Conservation (phyloP, 2,888 invertebrate genomes). For the Agrochola litura region DNA sequence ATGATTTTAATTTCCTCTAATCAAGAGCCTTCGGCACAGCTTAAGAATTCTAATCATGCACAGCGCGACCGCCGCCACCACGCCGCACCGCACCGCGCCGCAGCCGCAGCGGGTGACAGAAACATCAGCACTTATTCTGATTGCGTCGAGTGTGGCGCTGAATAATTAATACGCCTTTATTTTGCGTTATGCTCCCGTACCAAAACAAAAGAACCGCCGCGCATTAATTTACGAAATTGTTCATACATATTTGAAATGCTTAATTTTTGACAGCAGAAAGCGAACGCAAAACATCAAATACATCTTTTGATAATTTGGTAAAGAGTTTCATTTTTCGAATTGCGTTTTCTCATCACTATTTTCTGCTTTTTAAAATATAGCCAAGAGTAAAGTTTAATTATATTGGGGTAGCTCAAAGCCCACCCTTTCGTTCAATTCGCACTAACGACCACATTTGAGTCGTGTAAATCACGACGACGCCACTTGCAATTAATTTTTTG, state of each 20-base stretch:
- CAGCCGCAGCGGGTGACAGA: conserved; percentile 85
- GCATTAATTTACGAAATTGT: conserved; percentile 84
- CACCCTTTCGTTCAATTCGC: conserved; percentile 85
- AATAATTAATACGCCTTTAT: conserved; percentile 90
- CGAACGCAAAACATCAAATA: conserved; percentile 45
- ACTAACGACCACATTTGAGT: conserved; percentile 88
- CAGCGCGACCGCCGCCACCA: conserved; percentile 70
- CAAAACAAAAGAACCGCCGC: conserved; percentile 84
- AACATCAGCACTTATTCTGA: conserved; percentile 91
- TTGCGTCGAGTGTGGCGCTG: conserved; percentile 90
- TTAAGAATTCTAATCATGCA: conserved; percentile 91
- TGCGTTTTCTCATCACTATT: conserved; percentile 31
- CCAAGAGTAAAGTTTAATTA: conserved; percentile 83
- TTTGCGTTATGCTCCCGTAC: conserved; percentile 81
- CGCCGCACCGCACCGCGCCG: conserved; percentile 64
- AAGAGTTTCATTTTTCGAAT: conserved; percentile 56
- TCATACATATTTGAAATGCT: conserved; percentile 68
- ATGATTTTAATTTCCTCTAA: conserved; percentile 91
- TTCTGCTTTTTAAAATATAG: conserved; percentile 72
- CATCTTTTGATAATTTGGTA: conserved; percentile 47
- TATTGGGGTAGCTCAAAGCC: conserved; percentile 79
- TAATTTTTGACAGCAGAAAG: conserved; percentile 66
- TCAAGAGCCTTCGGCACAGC: conserved; percentile 90
- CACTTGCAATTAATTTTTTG: conserved; percentile 88
- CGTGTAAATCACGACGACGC: conserved; percentile 85